Base-by-base conservation (phyloP, 2,797 vertebrate genomes). In the Argya squamiceps region DNA sequence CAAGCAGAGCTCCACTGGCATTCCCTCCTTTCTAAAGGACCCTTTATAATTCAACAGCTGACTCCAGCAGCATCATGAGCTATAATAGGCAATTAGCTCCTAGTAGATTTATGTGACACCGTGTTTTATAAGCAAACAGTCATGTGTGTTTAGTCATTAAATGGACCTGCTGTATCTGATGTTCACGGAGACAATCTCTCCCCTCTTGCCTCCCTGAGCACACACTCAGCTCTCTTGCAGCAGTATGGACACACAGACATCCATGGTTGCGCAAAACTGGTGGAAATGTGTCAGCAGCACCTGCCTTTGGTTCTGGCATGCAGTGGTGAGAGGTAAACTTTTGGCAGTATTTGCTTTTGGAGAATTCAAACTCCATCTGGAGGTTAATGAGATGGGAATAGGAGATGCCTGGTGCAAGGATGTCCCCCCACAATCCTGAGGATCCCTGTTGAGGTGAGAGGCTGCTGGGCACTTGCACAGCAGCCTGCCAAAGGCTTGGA, bases 81-180 rank as follows among this genome's bases (percentile, higher is more conserved):
- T 93, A 46, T 93, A 95, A 94, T 68, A 96, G 88, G 89, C 89
- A 97, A 94, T 97, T 96, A 96, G 80, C 88, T 96, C 73, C 73
- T 81, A 73, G 84, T 81, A 91, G 92, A 94, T 96, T 93, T 95
- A 84, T 94, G 89, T 84, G 96, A 81, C 59, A 5, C 84, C 1
- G 26, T 4, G 1, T 89, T 96, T 94, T 94, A 73, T 94, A 94
- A 96, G 89, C 93, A 94, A 96, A 93, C 80, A 94, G 68, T 93
- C 55, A 30, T 67, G 68, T 94, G 82, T 92, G 59, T 92, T 96
- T 96, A 93, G 93, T 94, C 82, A 81, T 96, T 91, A 89, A 78
- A 64, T 36, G 69, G 89, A 74, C 88, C 88, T 91, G 71, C 65
- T 86, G 34, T 85, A 63, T 67, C 77, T 82, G 67, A 56, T 1